These are phyloP conservation scores for Notamacropus eugenii DNA, from an alignment of 2,797 vertebrate species.

Conservation along the genomic window DNA sequence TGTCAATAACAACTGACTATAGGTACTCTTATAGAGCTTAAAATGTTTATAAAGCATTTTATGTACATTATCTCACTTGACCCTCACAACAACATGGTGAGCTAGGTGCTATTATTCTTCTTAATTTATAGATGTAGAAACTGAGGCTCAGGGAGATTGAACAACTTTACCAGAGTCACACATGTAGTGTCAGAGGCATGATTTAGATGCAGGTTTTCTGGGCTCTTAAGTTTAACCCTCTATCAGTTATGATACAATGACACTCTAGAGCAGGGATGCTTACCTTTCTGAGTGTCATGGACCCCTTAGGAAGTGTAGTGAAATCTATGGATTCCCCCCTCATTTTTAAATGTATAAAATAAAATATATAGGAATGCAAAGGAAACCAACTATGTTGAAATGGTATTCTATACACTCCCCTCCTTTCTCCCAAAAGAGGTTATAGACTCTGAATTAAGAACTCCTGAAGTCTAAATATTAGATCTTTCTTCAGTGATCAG, in stretches of 20 bases:
- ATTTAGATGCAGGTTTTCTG: not conserved
- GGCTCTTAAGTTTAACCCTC: not conserved
- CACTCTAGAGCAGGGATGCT: not conserved
- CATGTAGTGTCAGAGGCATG: not conserved
- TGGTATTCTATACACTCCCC: not conserved
- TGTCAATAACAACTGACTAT: not conserved
- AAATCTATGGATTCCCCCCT: not conserved
- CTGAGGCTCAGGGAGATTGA: not conserved
- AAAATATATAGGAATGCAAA: not conserved
- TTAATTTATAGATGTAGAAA: not conserved
- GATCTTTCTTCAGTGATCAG: not conserved
- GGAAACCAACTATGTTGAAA: not conserved
- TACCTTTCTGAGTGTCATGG: not conserved
- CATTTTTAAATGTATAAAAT: not conserved
- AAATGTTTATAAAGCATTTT: not conserved
- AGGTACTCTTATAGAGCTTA: not conserved
- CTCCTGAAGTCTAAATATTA: not conserved
- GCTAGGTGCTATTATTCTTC: not conserved
- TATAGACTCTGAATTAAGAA: not conserved
- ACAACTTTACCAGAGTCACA: not conserved
- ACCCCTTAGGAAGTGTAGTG: not conserved
- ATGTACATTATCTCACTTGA: not conserved
- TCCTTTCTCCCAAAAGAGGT: not conserved
- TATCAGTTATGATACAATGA: not conserved
- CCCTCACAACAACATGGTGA: not conserved